Evolutionary conservation across 1,140 invertebrate species (phyloP).

Genomic region (Brachionus asplanchnoidis): DNA sequence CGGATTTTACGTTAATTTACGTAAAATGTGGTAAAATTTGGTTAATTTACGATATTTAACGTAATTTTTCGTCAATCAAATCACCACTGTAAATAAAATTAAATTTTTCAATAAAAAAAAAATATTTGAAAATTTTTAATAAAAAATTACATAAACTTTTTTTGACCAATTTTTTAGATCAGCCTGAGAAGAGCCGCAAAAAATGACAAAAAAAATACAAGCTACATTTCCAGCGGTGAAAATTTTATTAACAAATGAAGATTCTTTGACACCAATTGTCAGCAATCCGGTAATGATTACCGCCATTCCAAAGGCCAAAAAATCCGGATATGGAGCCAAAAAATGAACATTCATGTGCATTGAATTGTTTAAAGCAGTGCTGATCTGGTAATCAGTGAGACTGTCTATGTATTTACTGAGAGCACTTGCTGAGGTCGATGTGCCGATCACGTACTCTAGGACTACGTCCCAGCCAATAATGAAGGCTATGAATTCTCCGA

Average conservation of each 20-base stretch:
- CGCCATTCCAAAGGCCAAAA: conserved; percentile 65
- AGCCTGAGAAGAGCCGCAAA: conserved; percentile 55
- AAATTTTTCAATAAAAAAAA: too few relatives aligned
- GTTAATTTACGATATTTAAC: too few relatives aligned
- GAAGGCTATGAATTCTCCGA: conserved; percentile 86
- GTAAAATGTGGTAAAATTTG: too few relatives aligned
- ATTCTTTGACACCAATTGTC: conserved; percentile 74
- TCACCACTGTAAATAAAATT: too few relatives aligned
- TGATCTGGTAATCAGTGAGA: conserved; percentile 50
- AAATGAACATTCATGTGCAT: conserved; percentile 58
- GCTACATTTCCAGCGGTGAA: conserved; percentile 50
- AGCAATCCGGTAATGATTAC: conserved; percentile 49
- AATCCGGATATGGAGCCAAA: conserved; percentile 69
- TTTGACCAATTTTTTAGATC: conserved; percentile 56
- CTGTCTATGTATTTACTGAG: conserved; percentile 55
- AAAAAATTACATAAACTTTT: conserved; percentile 46
- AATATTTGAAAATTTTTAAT: too few relatives aligned
- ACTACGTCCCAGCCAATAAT: conserved; percentile 86
- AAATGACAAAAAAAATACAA: conserved; percentile 53
- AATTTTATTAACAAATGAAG: conserved; percentile 50
- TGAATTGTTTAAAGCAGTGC: conserved; percentile 51
- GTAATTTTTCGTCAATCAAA: too few relatives aligned
- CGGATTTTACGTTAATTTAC: too few relatives aligned
- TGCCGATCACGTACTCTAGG: conserved; percentile 79
- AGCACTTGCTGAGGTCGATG: conserved; percentile 54